These are phyloP conservation scores for Epizoanthus scotinus DNA, from an alignment of 92 coral and sea anemone genomes.

Conservation along the genomic window DNA sequence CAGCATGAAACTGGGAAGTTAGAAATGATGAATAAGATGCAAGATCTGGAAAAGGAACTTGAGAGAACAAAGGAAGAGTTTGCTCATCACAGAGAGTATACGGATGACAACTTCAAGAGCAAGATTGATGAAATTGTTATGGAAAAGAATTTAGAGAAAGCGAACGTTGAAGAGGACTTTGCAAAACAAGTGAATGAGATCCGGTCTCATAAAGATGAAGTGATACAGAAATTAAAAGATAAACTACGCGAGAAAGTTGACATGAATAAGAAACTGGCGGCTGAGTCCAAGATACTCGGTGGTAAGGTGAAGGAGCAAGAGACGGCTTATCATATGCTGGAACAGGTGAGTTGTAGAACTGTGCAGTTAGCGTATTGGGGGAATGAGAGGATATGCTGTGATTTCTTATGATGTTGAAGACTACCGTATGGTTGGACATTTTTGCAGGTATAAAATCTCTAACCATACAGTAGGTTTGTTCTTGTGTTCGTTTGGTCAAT, in stretches of 20 bases:
- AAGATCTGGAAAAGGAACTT: constrained; percentile 49
- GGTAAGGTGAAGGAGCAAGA: constrained; percentile 62
- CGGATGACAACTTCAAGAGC: constrained; percentile 42
- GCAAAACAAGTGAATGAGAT: constrained; percentile 72
- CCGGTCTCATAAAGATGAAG: constrained; percentile 78
- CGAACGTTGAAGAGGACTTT: constrained; percentile 71
- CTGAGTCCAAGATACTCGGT: constrained; percentile 62
- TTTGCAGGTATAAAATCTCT: too few species aligned
- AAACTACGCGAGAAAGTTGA: constrained; percentile 75
- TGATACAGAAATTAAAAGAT: constrained; percentile 79
- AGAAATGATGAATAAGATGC: constrained; percentile 27
- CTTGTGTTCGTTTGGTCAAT: too few species aligned
- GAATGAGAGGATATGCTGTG: too few species aligned
- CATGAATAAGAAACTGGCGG: constrained; percentile 61
- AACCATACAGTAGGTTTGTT: background rate
- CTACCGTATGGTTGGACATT: too few species aligned
- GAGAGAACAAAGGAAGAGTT: constrained; percentile 52
- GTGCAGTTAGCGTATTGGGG: too few species aligned
- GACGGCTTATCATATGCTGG: constrained; percentile 46
- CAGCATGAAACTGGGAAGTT: constrained; percentile 39
- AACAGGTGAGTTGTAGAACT: background rate
- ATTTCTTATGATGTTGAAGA: background rate
- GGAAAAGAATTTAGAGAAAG: constrained; percentile 75
- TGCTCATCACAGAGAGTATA: constrained; percentile 13
- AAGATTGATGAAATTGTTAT: constrained; percentile 57